Evolutionary conservation across 2,888 invertebrate species (phyloP), one percentile per base, ranked within the genome.

Genomic region (Leptinotarsa rubiginosa): DNA sequence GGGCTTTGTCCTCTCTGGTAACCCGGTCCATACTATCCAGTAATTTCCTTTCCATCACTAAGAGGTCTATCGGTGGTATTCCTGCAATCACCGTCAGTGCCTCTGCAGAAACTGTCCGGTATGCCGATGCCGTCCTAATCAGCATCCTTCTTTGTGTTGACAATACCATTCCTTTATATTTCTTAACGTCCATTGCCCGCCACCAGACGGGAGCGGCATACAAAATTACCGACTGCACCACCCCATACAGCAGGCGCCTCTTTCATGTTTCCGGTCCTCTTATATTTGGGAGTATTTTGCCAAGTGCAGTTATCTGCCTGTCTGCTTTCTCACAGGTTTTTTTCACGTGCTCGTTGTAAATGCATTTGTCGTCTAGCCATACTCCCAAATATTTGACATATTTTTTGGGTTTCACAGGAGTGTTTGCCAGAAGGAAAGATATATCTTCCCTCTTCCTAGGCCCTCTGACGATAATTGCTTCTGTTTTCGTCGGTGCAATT

Each of bases 121-220:
- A 78, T 31, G 68, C 75, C 18, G 66, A 65, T 15, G 64, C 59
- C 15, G 66, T 54, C 22, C 70, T 22, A 2, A 76, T 31, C 3
- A 70, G 47, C 68, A 70, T 59, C 22, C 1, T 70, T 5, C 76
- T 65, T 25, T 74, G 73, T 3, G 52, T 12, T 16, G 41, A 52
- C 12, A 22, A 15, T 20, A 75, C 0, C 49, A 59, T 31, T 7
- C 56, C 22, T 49, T 49, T 59, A 22, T 75, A 66, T 25, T 70
- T 69, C 16, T 70, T 31, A 1, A 52, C 18, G 18, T 52, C 66
- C 4, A 77, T 22, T 7, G 65, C 68, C 13, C 20, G 25, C 4
- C 47, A 4, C 75, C 77, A 78, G 16, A 78, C 65, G 7, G 77
- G 72, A 16, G 74, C 76, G 1, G 56, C 78, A 47, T 77, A 79